Evolutionary conservation across 2,113 vertebrate genomes (phyloP).

Genomic region (Crotalus viridis): DNA sequence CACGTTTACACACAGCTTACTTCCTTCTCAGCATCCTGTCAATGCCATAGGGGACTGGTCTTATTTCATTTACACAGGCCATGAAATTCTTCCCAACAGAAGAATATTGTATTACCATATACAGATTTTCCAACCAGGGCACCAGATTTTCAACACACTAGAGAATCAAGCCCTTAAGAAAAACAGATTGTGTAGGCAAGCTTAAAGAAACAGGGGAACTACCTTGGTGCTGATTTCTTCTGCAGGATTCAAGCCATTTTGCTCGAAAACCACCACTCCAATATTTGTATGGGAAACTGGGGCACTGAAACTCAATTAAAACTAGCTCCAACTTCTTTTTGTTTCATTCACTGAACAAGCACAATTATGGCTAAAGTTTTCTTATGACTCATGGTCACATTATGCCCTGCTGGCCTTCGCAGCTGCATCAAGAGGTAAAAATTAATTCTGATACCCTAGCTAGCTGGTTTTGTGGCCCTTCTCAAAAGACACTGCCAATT

Average conservation of each 20-base stretch:
- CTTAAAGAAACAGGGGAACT: slow-evolving; percentile 20
- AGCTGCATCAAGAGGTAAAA: slow-evolving; percentile 34
- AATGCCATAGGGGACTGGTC: slow-evolving; percentile 51
- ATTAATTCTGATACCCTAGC: slow-evolving; percentile 19
- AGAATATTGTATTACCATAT: slow-evolving; percentile 56
- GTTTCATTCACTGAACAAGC: slow-evolving; percentile 17
- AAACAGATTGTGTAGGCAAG: slow-evolving; percentile 12
- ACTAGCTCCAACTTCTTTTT: slow-evolving; percentile 8
- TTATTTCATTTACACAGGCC: slow-evolving; percentile 64
- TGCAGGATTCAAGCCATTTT: background rate
- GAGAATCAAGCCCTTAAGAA: slow-evolving; percentile 26
- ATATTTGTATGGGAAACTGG: background rate
- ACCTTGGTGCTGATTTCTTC: slow-evolving; percentile 7
- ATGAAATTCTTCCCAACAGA: slow-evolving; percentile 51
- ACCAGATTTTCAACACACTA: slow-evolving; percentile 47
- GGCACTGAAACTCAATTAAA: background rate
- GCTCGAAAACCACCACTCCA: background rate
- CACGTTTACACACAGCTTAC: slow-evolving; percentile 37
- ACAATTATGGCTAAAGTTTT: slow-evolving; percentile 28
- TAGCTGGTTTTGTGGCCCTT: slow-evolving; percentile 18
- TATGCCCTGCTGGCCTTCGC: slow-evolving; percentile 30
- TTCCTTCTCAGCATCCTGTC: slow-evolving; percentile 57
- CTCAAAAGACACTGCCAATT: slow-evolving; percentile 45
- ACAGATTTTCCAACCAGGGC: slow-evolving; percentile 63
- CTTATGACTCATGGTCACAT: background rate